Evolutionary conservation across 2,113 vertebrate species (phyloP).

Genomic region (Ceyx margarethae): DNA sequence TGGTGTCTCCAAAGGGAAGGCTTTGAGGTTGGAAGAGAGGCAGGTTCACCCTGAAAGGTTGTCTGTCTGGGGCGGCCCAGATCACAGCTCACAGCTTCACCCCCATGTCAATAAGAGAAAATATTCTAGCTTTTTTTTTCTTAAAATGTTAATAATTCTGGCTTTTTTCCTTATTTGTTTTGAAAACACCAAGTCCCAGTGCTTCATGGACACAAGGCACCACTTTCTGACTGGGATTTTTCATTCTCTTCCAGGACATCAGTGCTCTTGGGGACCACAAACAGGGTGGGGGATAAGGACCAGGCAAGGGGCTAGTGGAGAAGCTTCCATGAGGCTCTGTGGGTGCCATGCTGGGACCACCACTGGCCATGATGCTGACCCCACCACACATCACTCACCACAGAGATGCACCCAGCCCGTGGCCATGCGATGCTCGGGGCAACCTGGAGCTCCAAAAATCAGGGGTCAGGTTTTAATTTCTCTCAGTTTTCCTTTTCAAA

Average conservation of each 20-base stretch:
- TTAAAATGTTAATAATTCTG: neutral
- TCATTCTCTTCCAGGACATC: neutral
- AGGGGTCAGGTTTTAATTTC: neutral
- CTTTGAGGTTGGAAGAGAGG: neutral
- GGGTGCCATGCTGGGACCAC: too few relatives aligned
- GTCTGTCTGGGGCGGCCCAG: neutral
- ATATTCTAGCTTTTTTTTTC: neutral
- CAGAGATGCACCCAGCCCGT: neutral
- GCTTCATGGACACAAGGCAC: neutral
- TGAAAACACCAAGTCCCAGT: neutral
- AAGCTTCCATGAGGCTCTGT: neutral
- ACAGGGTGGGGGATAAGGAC: accelerated
- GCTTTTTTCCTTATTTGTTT: neutral
- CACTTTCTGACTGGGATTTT: neutral
- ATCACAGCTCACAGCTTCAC: neutral
- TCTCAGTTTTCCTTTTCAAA: conserved; percentile 30
- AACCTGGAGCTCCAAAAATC: neutral
- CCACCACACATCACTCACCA: accelerated
- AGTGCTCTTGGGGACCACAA: neutral
- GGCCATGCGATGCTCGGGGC: neutral
- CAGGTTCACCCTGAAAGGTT: neutral
- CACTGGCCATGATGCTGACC: neutral
- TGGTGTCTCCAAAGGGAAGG: neutral
- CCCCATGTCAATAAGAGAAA: accelerated
- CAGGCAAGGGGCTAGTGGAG: too few relatives aligned